These are phyloP conservation scores for Amazona ochrocephala DNA, from an alignment of 2,797 vertebrate genomes.

Conservation along the genomic window DNA sequence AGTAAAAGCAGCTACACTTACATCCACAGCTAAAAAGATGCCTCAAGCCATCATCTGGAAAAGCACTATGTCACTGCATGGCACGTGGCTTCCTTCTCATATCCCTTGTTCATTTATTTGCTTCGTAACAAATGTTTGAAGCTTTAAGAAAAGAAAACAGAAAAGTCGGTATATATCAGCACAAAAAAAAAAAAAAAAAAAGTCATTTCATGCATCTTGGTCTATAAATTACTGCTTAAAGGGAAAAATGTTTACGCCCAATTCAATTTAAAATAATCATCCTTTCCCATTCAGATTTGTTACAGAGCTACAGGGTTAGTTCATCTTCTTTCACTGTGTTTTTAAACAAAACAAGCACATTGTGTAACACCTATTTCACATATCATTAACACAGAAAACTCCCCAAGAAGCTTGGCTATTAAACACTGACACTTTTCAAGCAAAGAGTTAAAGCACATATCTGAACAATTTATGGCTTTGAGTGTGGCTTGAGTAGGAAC, in stretches of 20 bases:
- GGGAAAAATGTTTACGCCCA: background rate
- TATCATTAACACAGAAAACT: background rate
- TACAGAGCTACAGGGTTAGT: background rate
- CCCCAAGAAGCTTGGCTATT: background rate
- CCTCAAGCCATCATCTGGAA: slow-evolving; percentile 49
- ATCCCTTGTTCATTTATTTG: slow-evolving; percentile 18
- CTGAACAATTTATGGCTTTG: background rate
- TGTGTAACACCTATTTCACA: background rate
- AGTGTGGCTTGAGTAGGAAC: background rate
- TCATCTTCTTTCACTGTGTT: background rate
- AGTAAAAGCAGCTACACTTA: background rate
- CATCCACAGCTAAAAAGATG: slow-evolving; percentile 18
- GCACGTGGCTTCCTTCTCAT: slow-evolving; percentile 46
- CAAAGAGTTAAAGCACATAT: background rate
- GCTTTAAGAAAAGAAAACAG: background rate
- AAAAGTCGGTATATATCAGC: background rate
- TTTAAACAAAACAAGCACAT: background rate
- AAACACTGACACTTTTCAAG: background rate
- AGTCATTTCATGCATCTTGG: background rate
- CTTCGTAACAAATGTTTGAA: slow-evolving; percentile 37
- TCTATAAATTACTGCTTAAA: background rate
- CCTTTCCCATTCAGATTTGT: background rate
- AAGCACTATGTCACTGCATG: background rate
- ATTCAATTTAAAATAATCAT: background rate
- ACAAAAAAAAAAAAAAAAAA: background rate